A percentile compares a stretch with the other conserved stretches of the same genome.
Evolutionary conservation across 2,888 invertebrate species (phyloP).

Genomic region (Luperina testacea): DNA sequence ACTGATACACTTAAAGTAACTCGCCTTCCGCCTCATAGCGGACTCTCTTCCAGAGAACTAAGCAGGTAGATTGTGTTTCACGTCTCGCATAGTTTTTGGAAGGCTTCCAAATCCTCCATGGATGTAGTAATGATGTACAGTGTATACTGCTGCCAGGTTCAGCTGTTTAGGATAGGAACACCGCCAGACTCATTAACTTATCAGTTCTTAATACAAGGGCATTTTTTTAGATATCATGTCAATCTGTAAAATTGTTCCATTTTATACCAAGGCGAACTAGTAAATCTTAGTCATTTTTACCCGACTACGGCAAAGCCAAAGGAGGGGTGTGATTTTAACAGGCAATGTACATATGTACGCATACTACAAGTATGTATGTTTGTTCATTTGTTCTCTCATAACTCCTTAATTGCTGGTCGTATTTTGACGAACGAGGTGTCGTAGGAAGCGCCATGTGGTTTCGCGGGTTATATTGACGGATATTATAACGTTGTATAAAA

Average conservation of each 20-base stretch:
- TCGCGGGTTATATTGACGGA: not conserved
- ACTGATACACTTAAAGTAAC: constrained; percentile 13
- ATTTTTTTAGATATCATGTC: not conserved
- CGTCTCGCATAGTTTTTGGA: constrained; percentile 54
- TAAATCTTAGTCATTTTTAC: not conserved
- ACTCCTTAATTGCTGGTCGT: not conserved
- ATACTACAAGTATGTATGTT: no score
- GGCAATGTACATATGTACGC: not conserved
- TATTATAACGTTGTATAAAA: not conserved
- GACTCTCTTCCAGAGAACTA: constrained; percentile 41
- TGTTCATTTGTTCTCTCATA: not conserved
- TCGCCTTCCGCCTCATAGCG: constrained; percentile 8
- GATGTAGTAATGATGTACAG: constrained; percentile 54
- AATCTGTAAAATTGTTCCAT: not conserved
- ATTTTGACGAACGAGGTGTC: not conserved
- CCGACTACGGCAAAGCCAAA: not conserved
- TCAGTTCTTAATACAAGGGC: constrained; percentile 20
- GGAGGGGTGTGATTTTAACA: not conserved
- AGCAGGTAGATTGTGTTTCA: constrained; percentile 57
- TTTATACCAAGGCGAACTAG: not conserved
- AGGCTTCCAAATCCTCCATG: constrained; percentile 50
- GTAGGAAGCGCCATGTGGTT: not conserved
- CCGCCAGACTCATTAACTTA: constrained; percentile 36
- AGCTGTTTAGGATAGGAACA: constrained; percentile 28
- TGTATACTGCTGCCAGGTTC: constrained; percentile 43